Evolutionary conservation across 1,140 invertebrate genomes (phyloP), one percentile per base, ranked within the genome.

Genomic region (Pachyrhynchus sulphureomaculatus): DNA sequence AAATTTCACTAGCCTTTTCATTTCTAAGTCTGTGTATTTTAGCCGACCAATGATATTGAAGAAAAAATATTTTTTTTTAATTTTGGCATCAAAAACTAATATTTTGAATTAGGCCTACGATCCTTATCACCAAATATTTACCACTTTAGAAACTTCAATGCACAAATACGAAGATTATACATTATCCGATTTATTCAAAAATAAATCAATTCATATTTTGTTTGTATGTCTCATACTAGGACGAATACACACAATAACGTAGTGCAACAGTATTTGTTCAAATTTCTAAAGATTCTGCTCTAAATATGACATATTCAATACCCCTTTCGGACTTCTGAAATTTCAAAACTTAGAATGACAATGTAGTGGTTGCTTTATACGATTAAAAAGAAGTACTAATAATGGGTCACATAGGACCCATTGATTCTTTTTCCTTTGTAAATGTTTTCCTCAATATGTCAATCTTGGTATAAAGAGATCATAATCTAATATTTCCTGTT

Each of bases 141-240:
- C 51, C 51, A 53, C 51, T 53, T 53, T 12, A 53, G 5, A 37
- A n/a, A 37, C 13, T 37, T 29, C 33, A 53, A 53, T 39, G 34
- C 34, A 1, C n/a, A 15, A 53, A 53, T 53, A 24, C 21, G 9
- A 37, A 32, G 51, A 20, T 53, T 37, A 53, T 20, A 39, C 34
- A 17, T 53, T 53, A 37, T 53, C 51, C 51, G 51, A 53, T 37
- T 13, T 24, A 18, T n/a, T 20, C 15, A 24, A 32, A 41, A 53
- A 41, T 53, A 37, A 53, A 53, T 20, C 32, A 53, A 20, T 6
- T 18, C 3, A 37, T 20, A 41, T 41, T n/a, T 18, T 18, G 24
- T 53, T 53, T 53, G 20, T 53, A 33, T 21, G 20, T 39, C 21
- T 18, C 37, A 34, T 37, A 23, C 32, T 18, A 20, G 17, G 32